Conservation (phyloP, 2,113 vertebrate genomes). For the Poecile atricapillus region DNA sequence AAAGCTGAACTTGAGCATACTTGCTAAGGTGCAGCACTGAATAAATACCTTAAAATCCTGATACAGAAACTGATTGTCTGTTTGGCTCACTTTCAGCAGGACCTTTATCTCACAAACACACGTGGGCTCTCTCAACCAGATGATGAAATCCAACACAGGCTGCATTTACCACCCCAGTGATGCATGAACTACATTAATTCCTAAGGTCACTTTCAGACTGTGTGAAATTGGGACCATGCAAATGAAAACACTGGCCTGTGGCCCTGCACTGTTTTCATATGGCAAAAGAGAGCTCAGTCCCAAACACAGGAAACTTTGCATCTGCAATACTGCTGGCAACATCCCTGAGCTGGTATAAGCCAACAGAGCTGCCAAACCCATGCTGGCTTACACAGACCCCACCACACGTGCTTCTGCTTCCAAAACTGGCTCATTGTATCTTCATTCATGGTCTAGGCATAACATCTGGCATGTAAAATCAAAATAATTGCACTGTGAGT, state of each 20-base stretch:
- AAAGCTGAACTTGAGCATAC: neutral
- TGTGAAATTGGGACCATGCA: neutral
- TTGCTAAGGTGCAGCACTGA: neutral
- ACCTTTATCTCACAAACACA: neutral
- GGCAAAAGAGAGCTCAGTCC: neutral
- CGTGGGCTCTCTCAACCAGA: fast-evolving
- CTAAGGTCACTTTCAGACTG: neutral
- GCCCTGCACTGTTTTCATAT: neutral
- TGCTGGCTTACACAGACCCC: neutral
- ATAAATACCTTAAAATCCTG: neutral
- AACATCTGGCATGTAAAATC: neutral
- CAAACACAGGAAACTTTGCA: neutral
- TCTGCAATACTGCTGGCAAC: neutral
- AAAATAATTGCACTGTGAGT: neutral
- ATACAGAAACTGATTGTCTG: neutral
- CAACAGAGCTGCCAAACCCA: neutral
- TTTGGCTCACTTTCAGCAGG: neutral
- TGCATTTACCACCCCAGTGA: neutral
- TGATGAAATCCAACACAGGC: neutral
- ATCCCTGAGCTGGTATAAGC: neutral
- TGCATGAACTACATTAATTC: neutral
- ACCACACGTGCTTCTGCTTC: neutral
- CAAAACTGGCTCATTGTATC: neutral
- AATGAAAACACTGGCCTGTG: neutral
- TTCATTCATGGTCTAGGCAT: neutral